These are phyloP conservation scores for Sesamia inferens DNA, from an alignment of 2,888 invertebrate genomes.

Conservation along the genomic window DNA sequence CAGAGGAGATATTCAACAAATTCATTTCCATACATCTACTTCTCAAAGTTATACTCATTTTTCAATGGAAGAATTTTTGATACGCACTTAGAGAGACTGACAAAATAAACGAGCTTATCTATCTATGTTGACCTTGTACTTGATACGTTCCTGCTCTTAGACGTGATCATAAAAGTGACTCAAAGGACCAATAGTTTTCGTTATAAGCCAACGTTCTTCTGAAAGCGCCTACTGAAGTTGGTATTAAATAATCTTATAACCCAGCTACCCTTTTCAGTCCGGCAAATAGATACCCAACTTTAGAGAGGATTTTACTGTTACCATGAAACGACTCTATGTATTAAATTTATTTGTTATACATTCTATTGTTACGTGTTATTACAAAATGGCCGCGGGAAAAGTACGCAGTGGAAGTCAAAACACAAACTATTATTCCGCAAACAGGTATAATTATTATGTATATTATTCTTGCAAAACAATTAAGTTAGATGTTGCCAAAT, in stretches of 20 bases:
- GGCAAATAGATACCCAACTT: neutral
- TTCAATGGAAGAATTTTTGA: neutral
- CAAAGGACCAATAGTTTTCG: slow-evolving; percentile 38
- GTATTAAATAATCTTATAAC: slow-evolving; percentile 19
- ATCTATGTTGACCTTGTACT: slow-evolving; percentile 14
- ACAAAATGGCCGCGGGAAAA: no score
- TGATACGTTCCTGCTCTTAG: slow-evolving; percentile 28
- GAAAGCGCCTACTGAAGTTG: slow-evolving; percentile 20
- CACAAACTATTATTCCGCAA: no score
- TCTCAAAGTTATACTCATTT: no score
- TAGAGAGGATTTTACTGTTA: neutral
- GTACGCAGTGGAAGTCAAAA: no score
- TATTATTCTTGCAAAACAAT: no score
- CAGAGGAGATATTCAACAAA: no score
- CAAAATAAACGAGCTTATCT: slow-evolving; percentile 2
- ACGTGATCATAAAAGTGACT: slow-evolving; percentile 32
- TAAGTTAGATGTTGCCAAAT: no score
- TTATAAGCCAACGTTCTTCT: slow-evolving; percentile 34
- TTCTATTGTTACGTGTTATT: neutral
- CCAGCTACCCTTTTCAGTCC: neutral
- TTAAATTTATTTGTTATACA: neutral
- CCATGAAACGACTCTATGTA: neutral
- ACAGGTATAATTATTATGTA: no score
- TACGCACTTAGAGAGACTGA: neutral
- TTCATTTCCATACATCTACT: no score